Conservation (phyloP, 1,140 invertebrate genomes). For the Diprion similis region DNA sequence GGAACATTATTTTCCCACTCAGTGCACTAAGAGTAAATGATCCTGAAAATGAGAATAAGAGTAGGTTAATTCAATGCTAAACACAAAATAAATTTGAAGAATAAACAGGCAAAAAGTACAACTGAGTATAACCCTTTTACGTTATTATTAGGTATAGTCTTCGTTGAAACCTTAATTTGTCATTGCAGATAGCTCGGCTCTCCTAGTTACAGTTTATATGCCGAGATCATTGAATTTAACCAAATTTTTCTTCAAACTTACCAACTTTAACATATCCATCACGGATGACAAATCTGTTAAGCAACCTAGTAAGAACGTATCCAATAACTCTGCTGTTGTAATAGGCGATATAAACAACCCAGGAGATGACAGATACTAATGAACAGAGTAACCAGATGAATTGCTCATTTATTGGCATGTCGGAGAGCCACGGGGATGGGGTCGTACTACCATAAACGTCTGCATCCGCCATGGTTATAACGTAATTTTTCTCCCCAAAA, state of each 20-base stretch:
- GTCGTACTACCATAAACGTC: slow-evolving; percentile 43
- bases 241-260: slow-evolving; percentile 59
- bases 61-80: too few species aligned
- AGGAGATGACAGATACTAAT: slow-evolving; percentile 79
- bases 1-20: slow-evolving; percentile 98
- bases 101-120: too few species aligned
- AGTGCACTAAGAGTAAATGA: slow-evolving; percentile 94
- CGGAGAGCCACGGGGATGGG: slow-evolving; percentile 63
- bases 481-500: background rate
- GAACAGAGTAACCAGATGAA: slow-evolving; percentile 84
- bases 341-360: slow-evolving; percentile 94
- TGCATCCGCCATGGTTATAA: slow-evolving; percentile 42
- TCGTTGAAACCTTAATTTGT: slow-evolving; percentile 8
- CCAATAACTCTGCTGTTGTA: slow-evolving; percentile 94
- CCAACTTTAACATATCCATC: slow-evolving; percentile 91
- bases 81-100: too few species aligned
- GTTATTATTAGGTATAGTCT: background rate
- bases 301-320: slow-evolving; percentile 85
- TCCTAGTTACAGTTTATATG: background rate
- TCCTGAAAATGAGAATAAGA: slow-evolving; percentile 65
- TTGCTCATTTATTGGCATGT: slow-evolving; percentile 83
- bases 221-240: slow-evolving; percentile 14
- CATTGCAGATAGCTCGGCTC: background rate
- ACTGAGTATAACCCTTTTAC: slow-evolving; percentile 9
- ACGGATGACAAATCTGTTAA: slow-evolving; percentile 87